Evolutionary conservation across 2,113 vertebrate species (phyloP), one percentile per base, ranked within the genome.

Genomic region (Chitala chitala): DNA sequence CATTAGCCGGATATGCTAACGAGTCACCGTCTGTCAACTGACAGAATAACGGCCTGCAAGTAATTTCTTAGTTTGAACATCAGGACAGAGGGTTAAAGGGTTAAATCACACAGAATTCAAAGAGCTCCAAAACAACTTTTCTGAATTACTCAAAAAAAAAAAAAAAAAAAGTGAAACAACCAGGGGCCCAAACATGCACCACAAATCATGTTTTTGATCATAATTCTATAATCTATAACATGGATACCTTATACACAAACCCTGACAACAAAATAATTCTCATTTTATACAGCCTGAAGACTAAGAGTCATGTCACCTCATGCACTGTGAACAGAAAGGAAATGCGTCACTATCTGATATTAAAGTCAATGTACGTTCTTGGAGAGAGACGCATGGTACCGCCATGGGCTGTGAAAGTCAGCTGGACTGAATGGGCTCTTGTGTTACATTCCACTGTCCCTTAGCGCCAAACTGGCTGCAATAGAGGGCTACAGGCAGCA

Each of bases 51-150:
- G 10, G 42, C 10, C 22, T 1, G 10, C 42, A 10, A 13, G 36
- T n/a, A 65, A 22, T 65, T 65, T 65, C 17, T 68, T 9, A 22
- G 46, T 46, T 68, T 44, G 40, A n/a, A n/a, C n/a, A n/a, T n/a
- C n/a, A n/a, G n/a, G n/a, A n/a, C n/a, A n/a, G n/a, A n/a, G n/a
- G n/a, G n/a, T n/a, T n/a, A n/a, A n/a, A n/a, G n/a, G n/a, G n/a
- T n/a, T n/a, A n/a, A n/a, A n/a, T n/a, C n/a, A n/a, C n/a, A n/a
- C n/a, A n/a, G n/a, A n/a, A n/a, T n/a, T n/a, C n/a, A n/a, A n/a
- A n/a, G n/a, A n/a, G n/a, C n/a, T n/a, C n/a, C n/a, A n/a, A n/a
- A n/a, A n/a, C n/a, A n/a, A n/a, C n/a, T n/a, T n/a, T n/a, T n/a
- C n/a, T n/a, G n/a, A n/a, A n/a, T n/a, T n/a, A n/a, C n/a, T n/a